Evolutionary conservation across 2,888 invertebrate genomes (phyloP).

Genomic region (Synanthedon myopaeformis): DNA sequence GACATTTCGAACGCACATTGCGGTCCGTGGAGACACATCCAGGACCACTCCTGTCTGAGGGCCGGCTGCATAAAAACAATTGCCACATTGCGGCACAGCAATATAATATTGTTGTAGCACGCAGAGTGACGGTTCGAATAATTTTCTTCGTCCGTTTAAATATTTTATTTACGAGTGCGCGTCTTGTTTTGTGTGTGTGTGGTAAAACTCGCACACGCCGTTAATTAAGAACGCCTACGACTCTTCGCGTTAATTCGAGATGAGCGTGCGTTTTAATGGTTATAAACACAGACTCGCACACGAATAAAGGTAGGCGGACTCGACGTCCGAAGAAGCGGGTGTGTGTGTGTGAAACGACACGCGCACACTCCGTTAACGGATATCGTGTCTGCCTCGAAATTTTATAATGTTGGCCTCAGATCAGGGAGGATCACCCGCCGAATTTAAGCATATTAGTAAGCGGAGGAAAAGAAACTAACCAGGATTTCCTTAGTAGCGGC

Average conservation of each 20-base stretch:
- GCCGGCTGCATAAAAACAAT: background rate
- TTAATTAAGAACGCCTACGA: background rate
- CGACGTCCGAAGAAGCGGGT: background rate
- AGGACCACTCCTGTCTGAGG: too few relatives aligned
- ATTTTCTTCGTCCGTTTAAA: too few relatives aligned
- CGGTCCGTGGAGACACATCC: too few relatives aligned
- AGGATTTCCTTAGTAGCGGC: conserved; percentile 74
- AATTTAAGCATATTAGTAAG: conserved; percentile 72
- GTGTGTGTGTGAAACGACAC: background rate
- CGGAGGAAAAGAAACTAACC: conserved; percentile 75
- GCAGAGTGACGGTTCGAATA: too few relatives aligned
- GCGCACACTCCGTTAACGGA: background rate
- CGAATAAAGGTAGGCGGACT: background rate
- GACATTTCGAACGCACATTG: too few relatives aligned
- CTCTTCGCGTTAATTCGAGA: background rate
- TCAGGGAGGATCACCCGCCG: conserved; percentile 14
- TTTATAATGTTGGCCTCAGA: background rate
- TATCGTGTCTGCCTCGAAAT: background rate
- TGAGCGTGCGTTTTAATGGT: background rate
- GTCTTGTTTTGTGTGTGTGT: too few relatives aligned
- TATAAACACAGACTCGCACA: background rate
- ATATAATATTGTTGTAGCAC: background rate
- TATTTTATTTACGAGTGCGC: too few relatives aligned
- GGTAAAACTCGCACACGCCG: too few relatives aligned
- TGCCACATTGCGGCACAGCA: background rate